Base-by-base conservation (phyloP, 2,888 invertebrate species). In the Rhabditophanes sp. region DNA sequence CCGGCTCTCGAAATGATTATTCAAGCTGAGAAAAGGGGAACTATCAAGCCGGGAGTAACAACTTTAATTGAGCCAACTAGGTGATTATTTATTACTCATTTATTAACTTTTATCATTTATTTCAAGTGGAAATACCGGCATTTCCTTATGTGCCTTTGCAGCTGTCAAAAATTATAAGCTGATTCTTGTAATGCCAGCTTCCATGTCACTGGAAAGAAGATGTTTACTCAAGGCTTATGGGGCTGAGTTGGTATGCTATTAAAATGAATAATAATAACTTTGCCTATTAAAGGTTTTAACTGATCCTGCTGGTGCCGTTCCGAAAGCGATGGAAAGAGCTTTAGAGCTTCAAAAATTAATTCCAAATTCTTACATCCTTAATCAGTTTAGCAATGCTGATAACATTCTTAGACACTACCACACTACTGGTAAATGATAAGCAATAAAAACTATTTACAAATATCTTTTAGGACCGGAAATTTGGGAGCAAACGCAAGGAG, bases 391-490 rank as follows among this genome's bases (percentile, higher is more conserved):
- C n/a, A 61, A 63, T 32, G 50, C 49, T 1, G 49, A 48, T 24
- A 63, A 63, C 31, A 48, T 52, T 5, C 41, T 40, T 11, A 50
- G 49, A 20, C 63, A 63, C 37, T 56, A 61, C 34, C 42, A 48
- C 11, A 54, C 57, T 1, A 63, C 63, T 4, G 63, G 54, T 11
- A n/a, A n/a, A n/a, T n/a, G n/a, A n/a, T n/a, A n/a, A n/a, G n/a
- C n/a, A n/a, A n/a, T n/a, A n/a, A n/a, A n/a, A n/a, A n/a, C n/a
- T n/a, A n/a, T n/a, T n/a, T n/a, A n/a, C n/a, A n/a, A n/a, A n/a
- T n/a, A n/a, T n/a, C n/a, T n/a, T n/a, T n/a, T n/a, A n/a, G n/a
- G 59, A 16, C 62, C 58, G 5, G 63, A 64, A 42, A 55, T 63
- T 29, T 64, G 57, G 57, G 36, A 45, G 24, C 62, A 63, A 33